phyloP scores from a whole-genome alignment of 2,888 invertebrate species.

The Amphipyra berbera region DNA sequence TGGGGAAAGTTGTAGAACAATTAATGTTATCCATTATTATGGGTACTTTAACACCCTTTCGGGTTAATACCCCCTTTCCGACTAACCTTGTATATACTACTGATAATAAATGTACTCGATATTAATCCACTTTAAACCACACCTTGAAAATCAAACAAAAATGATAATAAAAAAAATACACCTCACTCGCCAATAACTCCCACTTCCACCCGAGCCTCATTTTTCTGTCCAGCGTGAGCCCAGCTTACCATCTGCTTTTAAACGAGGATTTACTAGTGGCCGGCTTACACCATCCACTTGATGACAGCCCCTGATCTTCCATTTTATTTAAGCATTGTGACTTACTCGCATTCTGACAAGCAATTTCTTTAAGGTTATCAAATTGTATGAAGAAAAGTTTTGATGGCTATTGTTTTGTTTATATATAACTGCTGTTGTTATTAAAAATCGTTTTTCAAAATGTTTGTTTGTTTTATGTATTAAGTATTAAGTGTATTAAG shows the following conservation, averaged over 20 bases:
- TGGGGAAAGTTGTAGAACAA: too few species aligned
- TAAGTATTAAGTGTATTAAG: too few species aligned
- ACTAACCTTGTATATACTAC: too few species aligned
- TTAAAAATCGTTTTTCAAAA: not conserved
- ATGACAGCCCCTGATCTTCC: constrained; percentile 25
- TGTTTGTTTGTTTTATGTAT: too few species aligned
- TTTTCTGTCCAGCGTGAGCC: constrained; percentile 10
- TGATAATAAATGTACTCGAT: too few species aligned
- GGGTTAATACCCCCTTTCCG: too few species aligned
- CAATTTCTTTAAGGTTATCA: constrained; percentile 12
- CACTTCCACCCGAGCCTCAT: constrained; percentile 6
- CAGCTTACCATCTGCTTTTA: constrained; percentile 28
- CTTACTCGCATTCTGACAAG: constrained; percentile 9
- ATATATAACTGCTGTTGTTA: not conserved
- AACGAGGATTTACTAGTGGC: constrained; percentile 33
- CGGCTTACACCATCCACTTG: constrained; percentile 26
- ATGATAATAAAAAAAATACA: not conserved
- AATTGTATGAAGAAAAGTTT: not conserved
- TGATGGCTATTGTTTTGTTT: not conserved
- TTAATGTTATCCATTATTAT: too few species aligned
- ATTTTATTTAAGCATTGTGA: constrained; percentile 30
- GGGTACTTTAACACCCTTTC: too few species aligned
- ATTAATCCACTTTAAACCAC: too few species aligned
- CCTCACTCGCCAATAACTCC: constrained; percentile 14
- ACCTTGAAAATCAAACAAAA: too few species aligned